Evolutionary conservation across 1,140 invertebrate genomes (phyloP), one percentile per base, ranked within the genome.

Genomic region (Eueides isabella): DNA sequence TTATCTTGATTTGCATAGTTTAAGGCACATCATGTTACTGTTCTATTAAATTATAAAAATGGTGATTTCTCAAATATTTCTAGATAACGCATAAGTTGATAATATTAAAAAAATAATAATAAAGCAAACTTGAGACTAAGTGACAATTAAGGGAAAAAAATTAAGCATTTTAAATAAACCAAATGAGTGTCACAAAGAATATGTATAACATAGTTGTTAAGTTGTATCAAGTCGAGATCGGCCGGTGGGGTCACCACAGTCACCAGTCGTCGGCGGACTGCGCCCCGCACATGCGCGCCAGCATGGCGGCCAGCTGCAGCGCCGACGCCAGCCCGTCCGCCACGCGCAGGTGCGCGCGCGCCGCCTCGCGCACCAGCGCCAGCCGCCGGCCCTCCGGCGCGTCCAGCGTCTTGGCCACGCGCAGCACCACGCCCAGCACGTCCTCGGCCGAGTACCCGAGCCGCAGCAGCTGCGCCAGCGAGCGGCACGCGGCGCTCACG

Each of bases 361-460:
- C 98, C 86, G 99, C 98, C 95, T 99, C 98, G 95, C 98, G 97
- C 69, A 99, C 96, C 92, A 98, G 98, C 85, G 97, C 96, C 70
- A 99, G 94, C 91, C 98, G 98, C 16, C 98, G 81, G 67, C 95
- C 94, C 91, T 99, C 98, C 63, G 96, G 94, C 78, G 98, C 96
- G 55, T 95, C 94, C 79, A 98, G 94, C 82, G 96, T 97, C 94
- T 99, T 99, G 87, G 96, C 96, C 12, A 99, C 98, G 80, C 97
- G 95, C 89, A 99, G 99, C 64, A 99, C 96, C 91, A 98, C 99
- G 69, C 96, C 96, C 76, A 99, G 97, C 61, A 99, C 98, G 94
- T 99, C 99, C 92, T 99, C 98, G 1, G 98, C 95, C 1, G 98
- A 98, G 93, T 99, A 99, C 1, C 99, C 99, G 68, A 99, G 94